A percentile compares a stretch with the other conserved stretches of the same genome.
Conservation (phyloP, 2,888 invertebrate species). For the Caenorhabditis wallacei region DNA sequence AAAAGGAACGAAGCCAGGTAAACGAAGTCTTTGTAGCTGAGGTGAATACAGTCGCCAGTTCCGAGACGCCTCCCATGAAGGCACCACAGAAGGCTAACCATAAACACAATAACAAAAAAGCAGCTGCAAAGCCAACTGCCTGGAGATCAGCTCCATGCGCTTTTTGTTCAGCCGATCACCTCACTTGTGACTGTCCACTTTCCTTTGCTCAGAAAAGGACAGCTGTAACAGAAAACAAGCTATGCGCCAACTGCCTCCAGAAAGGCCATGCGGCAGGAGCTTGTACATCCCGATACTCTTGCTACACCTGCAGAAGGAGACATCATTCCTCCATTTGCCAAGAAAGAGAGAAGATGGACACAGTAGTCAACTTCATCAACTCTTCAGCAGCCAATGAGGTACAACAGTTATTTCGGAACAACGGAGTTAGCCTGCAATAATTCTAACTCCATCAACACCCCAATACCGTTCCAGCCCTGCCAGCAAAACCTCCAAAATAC, state of each 20-base stretch:
- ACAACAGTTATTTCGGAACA: slow-evolving; percentile 17
- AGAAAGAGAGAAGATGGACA: not conserved
- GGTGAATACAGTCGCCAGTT: not conserved
- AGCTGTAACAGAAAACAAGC: too few relatives aligned
- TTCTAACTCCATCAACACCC: not conserved
- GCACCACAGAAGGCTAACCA: too few relatives aligned
- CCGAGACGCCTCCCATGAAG: not conserved
- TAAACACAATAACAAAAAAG: too few relatives aligned
- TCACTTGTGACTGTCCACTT: not conserved
- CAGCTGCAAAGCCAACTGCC: too few relatives aligned
- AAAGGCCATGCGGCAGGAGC: too few relatives aligned
- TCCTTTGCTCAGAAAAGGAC: too few relatives aligned
- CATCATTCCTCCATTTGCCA: not conserved
- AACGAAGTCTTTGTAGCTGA: slow-evolving; percentile 5
- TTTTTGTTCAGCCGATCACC: not conserved
- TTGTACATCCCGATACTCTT: not conserved
- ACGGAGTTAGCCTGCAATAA: not conserved
- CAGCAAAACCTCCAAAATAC: too few relatives aligned
- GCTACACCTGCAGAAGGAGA: not conserved
- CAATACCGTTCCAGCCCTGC: too few relatives aligned
- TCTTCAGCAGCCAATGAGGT: too few relatives aligned
- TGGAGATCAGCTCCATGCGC: not conserved
- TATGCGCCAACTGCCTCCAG: too few relatives aligned
- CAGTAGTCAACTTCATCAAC: not conserved
- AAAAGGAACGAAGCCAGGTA: not conserved